Evolutionary conservation across 2,113 vertebrate species (phyloP).

Genomic region (Hylia prasina): DNA sequence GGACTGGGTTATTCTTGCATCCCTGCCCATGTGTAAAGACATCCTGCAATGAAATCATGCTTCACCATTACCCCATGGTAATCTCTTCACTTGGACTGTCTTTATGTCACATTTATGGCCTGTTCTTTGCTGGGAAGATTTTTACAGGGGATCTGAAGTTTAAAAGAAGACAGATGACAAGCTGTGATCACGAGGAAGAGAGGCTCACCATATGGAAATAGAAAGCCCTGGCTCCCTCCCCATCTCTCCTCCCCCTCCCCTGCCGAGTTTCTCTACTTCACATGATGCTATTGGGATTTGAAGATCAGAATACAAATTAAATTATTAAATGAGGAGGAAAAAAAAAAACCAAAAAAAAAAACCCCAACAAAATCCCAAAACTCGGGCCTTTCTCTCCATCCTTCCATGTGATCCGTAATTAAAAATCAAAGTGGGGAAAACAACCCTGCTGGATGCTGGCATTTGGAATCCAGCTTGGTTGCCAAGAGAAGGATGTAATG

Average conservation of each 20-base stretch:
- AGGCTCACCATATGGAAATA: slow-evolving; percentile 62
- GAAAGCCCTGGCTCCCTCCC: slow-evolving; percentile 55
- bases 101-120: slow-evolving; percentile 53
- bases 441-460: not conserved
- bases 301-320: slow-evolving; percentile 62
- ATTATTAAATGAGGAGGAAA: slow-evolving; percentile 61
- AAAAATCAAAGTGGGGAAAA: slow-evolving; percentile 50
- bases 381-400: not conserved
- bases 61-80: not conserved
- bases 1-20: not conserved
- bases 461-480: not conserved
- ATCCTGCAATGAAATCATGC: not conserved
- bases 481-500: not conserved
- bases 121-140: slow-evolving; percentile 60
- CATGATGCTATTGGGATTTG: slow-evolving; percentile 58
- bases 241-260: slow-evolving; percentile 55
- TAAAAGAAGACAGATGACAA: slow-evolving; percentile 68
- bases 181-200: slow-evolving; percentile 48
- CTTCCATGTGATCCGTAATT: slow-evolving; percentile 30
- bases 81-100: slow-evolving; percentile 12
- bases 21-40: not conserved
- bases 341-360: not conserved
- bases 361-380: not conserved
- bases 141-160: slow-evolving; percentile 61
- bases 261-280: slow-evolving; percentile 51